Evolutionary conservation across 2,113 vertebrate genomes (phyloP), one percentile per base, ranked within the genome.

Genomic region (Amphiprion percula): DNA sequence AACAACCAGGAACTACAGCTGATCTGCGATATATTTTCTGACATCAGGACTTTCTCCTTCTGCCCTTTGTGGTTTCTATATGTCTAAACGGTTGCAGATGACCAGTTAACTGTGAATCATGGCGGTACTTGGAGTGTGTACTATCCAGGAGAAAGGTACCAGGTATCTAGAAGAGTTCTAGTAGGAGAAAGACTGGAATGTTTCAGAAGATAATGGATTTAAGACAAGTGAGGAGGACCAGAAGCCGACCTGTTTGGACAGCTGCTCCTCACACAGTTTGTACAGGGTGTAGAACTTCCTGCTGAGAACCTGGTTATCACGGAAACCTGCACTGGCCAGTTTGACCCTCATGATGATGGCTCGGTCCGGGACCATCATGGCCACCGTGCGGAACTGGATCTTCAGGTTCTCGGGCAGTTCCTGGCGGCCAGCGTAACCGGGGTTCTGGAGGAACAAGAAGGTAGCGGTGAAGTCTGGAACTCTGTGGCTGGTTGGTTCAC

Each of bases 261-360:
- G 96, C 79, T 98, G 97, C 56, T 98, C 97, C 88, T 98, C 97
- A 47, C 97, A 98, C 86, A 98, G 96, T 82, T 97, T 96, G 72
- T 97, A 98, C 33, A 98, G 96, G 58, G 96, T 95, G 72, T 96
- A 97, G 90, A 98, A 98, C 89, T 98, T 98, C 21, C 96, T 95
- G 82, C 96, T 96, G 77, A 98, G 93, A 23, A 95, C 68, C 56
- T 96, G 94, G 68, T 97, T 98, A 67, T 97, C 96, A 79, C 95
- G 95, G 90, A 98, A 98, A 84, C 96, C 97, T 0, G 96, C 96
- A 54, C 96, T 97, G 87, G 97, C 97, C 71, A 98, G 95, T 80
- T 98, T 98, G 58, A 97, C 97, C 87, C 96, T 94, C 95, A 98
- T 97, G 91, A 98, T 97, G 87, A 98, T 98, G 94, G 97, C 95